phyloP scores from a whole-genome alignment of 2,113 vertebrate genomes.

The Engraulis encrasicolus region DNA sequence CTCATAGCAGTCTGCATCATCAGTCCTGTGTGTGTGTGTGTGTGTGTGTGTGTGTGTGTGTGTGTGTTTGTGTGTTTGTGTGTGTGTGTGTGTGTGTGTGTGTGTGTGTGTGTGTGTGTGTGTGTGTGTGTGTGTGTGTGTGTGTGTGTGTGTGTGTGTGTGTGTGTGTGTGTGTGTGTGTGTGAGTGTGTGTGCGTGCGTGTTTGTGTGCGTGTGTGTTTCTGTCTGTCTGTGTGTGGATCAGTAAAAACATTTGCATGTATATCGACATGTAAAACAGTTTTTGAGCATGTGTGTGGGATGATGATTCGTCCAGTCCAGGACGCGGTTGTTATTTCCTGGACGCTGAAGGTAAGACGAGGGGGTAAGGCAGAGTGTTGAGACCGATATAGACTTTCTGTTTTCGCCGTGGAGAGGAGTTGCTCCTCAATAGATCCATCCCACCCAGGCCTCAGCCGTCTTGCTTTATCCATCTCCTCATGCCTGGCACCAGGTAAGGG shows the following conservation, averaged over 20 bases:
- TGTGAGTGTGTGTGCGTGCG: not conserved
- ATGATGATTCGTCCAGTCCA: no score
- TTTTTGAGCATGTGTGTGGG: no score
- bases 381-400: not conserved
- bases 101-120: not conserved
- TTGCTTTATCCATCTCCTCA: not conserved
- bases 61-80: not conserved
- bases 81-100: not conserved
- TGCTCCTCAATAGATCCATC: not conserved
- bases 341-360: no score
- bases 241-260: no score
- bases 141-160: not conserved
- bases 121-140: not conserved
- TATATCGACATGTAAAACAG: no score
- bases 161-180: slow-evolving; percentile 25
- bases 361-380: not conserved
- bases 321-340: no score
- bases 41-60: not conserved
- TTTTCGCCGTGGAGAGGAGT: not conserved
- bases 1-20: no score
- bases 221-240: no score
- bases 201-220: not conserved
- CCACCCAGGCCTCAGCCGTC: no score
- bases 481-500: not conserved
- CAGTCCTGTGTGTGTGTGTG: not conserved